Evolutionary conservation across 2,797 vertebrate genomes (phyloP).

Genomic region (Syndactyla subalaris): DNA sequence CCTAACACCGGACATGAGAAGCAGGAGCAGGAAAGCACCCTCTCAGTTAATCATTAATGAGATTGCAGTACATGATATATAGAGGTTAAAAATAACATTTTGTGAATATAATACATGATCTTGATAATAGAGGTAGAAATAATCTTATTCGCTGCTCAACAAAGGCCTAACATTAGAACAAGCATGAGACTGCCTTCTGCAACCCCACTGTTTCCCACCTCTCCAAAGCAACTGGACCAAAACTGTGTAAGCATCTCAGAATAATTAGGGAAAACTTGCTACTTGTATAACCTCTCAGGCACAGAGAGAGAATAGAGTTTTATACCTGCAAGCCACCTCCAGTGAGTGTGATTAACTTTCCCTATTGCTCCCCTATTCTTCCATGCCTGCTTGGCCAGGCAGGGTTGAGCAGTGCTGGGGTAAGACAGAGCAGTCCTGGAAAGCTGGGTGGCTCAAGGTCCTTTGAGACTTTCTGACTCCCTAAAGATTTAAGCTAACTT

Average conservation of each 20-base stretch:
- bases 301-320: not conserved
- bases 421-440: not conserved
- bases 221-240: not conserved
- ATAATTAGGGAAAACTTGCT: not conserved
- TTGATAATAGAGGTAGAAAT: not conserved
- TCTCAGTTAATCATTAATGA: conserved; percentile 13
- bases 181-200: not conserved
- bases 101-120: not conserved
- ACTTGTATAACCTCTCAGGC: not conserved
- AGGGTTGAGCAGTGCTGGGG: not conserved
- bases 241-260: not conserved
- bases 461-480: not conserved
- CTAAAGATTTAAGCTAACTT: not conserved
- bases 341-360: not conserved
- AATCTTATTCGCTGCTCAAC: not conserved
- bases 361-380: not conserved
- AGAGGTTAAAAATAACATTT: conserved; percentile 16
- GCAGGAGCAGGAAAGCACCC: not conserved
- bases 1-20: not conserved
- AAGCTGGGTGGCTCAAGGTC: not conserved
- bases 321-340: not conserved
- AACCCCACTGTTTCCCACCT: not conserved
- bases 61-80: not conserved
- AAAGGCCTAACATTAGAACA: not conserved
- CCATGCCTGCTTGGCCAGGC: not conserved